These are phyloP conservation scores for Pheosia gnoma DNA, from an alignment of 2,888 invertebrate genomes.

Conservation along the genomic window DNA sequence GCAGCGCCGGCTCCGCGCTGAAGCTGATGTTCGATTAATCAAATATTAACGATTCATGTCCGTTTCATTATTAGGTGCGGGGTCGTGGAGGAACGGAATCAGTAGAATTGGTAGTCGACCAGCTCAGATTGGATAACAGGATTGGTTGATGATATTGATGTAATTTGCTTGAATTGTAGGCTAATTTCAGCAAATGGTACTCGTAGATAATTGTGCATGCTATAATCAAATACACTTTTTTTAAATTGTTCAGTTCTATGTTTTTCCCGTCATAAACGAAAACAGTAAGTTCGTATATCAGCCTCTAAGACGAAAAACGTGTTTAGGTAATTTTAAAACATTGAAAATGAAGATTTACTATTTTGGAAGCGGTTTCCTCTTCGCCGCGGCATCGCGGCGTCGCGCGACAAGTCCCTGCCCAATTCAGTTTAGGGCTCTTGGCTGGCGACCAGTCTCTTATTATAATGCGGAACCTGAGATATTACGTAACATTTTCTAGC, in stretches of 20 bases:
- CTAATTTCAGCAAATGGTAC: no score
- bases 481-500: no score
- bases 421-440: not conserved
- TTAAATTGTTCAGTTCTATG: no score
- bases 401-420: slow-evolving; percentile 4
- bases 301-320: not conserved
- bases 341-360: not conserved
- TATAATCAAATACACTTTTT: no score
- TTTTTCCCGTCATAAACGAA: no score
- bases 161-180: no score
- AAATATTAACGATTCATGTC: slow-evolving; percentile 49
- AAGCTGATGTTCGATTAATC: slow-evolving; percentile 45
- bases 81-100: not conserved
- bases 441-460: slow-evolving; percentile 4
- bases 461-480: not conserved
- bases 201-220: no score
- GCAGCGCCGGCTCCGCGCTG: slow-evolving; percentile 25
- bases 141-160: not conserved
- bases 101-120: not conserved
- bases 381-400: not conserved
- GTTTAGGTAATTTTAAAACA: not conserved
- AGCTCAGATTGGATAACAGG: not conserved
- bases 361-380: not conserved
- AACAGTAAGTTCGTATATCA: not conserved
- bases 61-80: slow-evolving; percentile 15